Percentiles rank a stretch among this genome's conserved stretches.
Evolutionary conservation across 2,888 invertebrate species (phyloP).

Genomic region (Neelides folsomi): DNA sequence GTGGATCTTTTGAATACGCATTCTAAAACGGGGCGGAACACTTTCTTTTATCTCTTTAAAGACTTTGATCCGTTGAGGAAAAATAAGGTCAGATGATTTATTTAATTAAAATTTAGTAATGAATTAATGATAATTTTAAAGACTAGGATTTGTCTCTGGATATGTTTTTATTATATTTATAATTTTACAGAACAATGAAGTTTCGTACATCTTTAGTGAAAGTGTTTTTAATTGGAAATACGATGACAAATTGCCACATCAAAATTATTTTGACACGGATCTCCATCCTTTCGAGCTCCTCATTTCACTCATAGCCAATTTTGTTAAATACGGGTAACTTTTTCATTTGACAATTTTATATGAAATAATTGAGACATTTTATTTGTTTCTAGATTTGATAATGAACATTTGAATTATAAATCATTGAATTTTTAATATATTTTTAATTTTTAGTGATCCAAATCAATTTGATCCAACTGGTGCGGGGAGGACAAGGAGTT

Average conservation of each 20-base stretch:
- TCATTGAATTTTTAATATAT: too few relatives aligned
- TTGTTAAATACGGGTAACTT: slow-evolving; percentile 27
- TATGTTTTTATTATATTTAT: neutral
- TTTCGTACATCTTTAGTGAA: slow-evolving; percentile 30
- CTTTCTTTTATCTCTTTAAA: slow-evolving; percentile 31
- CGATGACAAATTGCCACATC: slow-evolving; percentile 11
- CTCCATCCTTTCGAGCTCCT: slow-evolving; percentile 24
- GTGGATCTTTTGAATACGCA: slow-evolving; percentile 25
- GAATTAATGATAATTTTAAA: too few relatives aligned
- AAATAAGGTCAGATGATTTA: slow-evolving; percentile 14
- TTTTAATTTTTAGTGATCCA: slow-evolving; percentile 29
- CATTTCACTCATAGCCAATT: slow-evolving; percentile 26
- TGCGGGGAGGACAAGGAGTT: slow-evolving; percentile 2
- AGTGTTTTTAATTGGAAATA: slow-evolving; percentile 30
- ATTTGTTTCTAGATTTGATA: neutral
- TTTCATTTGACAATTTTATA: too few relatives aligned
- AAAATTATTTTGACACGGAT: slow-evolving; percentile 14
- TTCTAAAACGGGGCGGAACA: slow-evolving; percentile 23
- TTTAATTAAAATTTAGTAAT: neutral
- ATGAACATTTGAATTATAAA: neutral
- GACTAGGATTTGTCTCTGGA: too few relatives aligned
- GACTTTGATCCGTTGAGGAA: slow-evolving; percentile 27
- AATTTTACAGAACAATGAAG: slow-evolving; percentile 22
- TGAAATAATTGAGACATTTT: neutral
- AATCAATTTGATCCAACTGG: slow-evolving; percentile 21